Evolutionary conservation across 2,888 invertebrate species (phyloP).

Genomic region (Yponomeuta plumbellus): DNA sequence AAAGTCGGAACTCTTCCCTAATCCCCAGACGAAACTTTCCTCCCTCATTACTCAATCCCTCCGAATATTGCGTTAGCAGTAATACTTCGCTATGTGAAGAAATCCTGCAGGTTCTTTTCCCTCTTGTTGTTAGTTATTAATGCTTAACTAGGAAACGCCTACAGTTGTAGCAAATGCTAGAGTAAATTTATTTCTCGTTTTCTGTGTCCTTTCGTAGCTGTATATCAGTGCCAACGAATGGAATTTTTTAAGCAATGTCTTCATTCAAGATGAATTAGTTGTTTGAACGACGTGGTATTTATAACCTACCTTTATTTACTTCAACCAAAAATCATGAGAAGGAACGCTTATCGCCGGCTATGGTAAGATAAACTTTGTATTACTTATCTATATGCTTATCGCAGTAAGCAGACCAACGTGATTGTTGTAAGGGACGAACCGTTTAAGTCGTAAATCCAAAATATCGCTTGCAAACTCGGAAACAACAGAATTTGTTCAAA

Average conservation of each 20-base stretch:
- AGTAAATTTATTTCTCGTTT: too few relatives aligned
- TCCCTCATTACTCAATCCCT: conserved; percentile 39
- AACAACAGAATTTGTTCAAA: too few relatives aligned
- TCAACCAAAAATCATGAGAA: not conserved
- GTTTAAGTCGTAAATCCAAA: not conserved
- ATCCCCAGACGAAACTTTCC: conserved; percentile 50
- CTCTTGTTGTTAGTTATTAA: conserved; percentile 2
- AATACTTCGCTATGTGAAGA: conserved; percentile 13
- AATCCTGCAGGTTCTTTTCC: not conserved
- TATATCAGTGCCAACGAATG: not conserved
- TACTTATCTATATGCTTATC: conserved; percentile 3
- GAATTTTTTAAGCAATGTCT: not conserved
- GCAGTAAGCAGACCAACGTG: not conserved
- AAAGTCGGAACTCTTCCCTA: conserved; percentile 51
- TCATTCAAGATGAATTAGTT: not conserved
- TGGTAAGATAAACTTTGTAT: conserved; percentile 8
- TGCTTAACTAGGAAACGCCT: not conserved
- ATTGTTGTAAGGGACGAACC: not conserved
- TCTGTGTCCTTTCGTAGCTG: too few relatives aligned
- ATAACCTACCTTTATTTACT: not conserved
- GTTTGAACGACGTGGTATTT: not conserved
- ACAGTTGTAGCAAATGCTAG: too few relatives aligned
- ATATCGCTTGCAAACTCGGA: not conserved
- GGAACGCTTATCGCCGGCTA: conserved; percentile 7
- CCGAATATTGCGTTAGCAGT: conserved; percentile 31